phyloP scores from a whole-genome alignment of 2,888 invertebrate genomes.

The Junonia oenone region DNA sequence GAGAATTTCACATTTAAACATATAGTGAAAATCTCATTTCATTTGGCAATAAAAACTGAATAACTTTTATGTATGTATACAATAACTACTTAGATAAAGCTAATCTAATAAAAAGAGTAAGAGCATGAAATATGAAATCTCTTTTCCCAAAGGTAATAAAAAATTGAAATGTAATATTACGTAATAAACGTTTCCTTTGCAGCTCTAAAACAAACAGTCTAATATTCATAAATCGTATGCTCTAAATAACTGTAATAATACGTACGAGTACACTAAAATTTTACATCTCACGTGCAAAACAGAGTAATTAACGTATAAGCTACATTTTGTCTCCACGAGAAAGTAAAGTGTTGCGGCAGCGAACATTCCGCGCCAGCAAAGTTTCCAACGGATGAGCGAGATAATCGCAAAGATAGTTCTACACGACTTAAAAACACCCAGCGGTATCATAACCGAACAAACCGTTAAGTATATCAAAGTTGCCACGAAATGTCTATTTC shows the following conservation, averaged over 20 bases:
- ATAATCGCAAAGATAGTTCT: slow-evolving; percentile 34
- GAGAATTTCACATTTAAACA: no score
- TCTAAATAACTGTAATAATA: neutral
- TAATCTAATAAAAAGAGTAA: no score
- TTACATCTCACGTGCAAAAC: slow-evolving; percentile 19
- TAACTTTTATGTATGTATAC: no score
- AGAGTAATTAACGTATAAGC: slow-evolving; percentile 22
- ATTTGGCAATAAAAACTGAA: no score
- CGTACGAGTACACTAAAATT: slow-evolving; percentile 9
- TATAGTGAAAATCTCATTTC: no score
- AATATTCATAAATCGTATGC: neutral
- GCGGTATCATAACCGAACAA: slow-evolving; percentile 61
- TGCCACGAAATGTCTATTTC: slow-evolving; percentile 57
- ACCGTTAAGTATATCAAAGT: slow-evolving; percentile 60
- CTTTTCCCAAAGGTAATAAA: no score
- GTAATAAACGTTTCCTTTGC: neutral
- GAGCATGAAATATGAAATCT: no score
- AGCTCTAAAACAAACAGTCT: neutral
- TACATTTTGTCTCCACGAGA: slow-evolving; percentile 24
- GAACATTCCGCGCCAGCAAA: slow-evolving; percentile 28
- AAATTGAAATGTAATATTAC: neutral
- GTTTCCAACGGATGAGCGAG: slow-evolving; percentile 25
- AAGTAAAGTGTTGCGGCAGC: slow-evolving; percentile 16
- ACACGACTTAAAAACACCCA: slow-evolving; percentile 50
- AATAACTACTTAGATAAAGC: no score